Base-by-base conservation (phyloP, 2,113 vertebrate species). In the Zosterops pallidus region DNA sequence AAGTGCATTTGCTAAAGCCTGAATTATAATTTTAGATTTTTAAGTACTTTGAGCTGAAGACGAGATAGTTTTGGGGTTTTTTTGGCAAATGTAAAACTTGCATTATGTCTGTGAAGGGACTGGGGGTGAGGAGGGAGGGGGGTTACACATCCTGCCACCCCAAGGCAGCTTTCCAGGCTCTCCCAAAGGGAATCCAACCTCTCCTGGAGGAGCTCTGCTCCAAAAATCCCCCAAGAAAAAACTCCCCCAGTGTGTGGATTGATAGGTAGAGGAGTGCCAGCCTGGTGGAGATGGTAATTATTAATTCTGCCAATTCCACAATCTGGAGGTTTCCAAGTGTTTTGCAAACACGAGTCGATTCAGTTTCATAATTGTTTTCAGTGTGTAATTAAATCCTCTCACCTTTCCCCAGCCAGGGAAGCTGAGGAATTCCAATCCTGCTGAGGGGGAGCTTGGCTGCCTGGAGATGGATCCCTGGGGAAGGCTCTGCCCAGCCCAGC, bases 381-480 rank as follows among this genome's bases (percentile, higher is more conserved):
- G 67, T 18, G 29, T 49, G 53, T 69, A 77, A 91, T 95, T 89
- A 86, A 94, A 83, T 94, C 75, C 83, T 41, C 70, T 86, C 94
- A 83, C 89, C 87, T 94, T 94, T 85, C 84, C 49, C 44, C 65
- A 87, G 93, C 33, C 21, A 14, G 44, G 39, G 90, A 22, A 44
- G 78, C 44, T 75, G 70, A 52, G 42, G 78, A 85, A 90, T 56
- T 4, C 53, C 81, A 47, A 49, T 83, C 77, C 56, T 79, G 52
- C 74, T 56, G 31, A 63, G 83, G 81, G 86, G 77, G 79, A 78
- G 29, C 57, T 52, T 7, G 69, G 60, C 74, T 87, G 78, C 71
- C 68, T 64, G 65, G 52, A 60, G 21, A 28, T 2, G 0, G 16
- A 41, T 23, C 92, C 82, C 59, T 25, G 84, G 74, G 74, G 75